These are phyloP conservation scores for Scaptomyza reducta DNA, from an alignment of 2,888 invertebrate genomes.

Conservation along the genomic window DNA sequence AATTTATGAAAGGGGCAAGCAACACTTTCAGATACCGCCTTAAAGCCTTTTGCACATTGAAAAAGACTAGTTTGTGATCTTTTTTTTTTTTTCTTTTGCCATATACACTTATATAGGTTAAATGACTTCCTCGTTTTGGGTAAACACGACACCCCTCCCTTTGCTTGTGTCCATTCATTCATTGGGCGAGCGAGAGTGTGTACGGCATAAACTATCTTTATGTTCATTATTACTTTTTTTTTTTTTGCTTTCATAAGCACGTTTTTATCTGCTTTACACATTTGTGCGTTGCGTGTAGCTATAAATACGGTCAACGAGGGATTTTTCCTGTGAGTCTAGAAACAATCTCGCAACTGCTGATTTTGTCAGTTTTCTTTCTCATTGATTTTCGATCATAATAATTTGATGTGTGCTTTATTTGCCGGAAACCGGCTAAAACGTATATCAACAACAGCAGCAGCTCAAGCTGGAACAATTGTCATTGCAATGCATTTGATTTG, in stretches of 20 bases:
- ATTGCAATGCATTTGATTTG: slow-evolving; percentile 67
- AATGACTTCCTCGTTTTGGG: slow-evolving; percentile 70
- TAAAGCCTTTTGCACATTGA: slow-evolving; percentile 25
- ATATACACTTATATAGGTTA: slow-evolving; percentile 58
- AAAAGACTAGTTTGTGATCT: slow-evolving; percentile 36
- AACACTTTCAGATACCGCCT: slow-evolving; percentile 39
- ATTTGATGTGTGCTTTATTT: slow-evolving; percentile 72
- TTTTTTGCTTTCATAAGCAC: slow-evolving; percentile 63
- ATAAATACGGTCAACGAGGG: slow-evolving; percentile 17
- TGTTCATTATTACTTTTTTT: slow-evolving; percentile 36
- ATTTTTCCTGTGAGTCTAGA: slow-evolving; percentile 17
- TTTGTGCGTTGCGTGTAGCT: slow-evolving; percentile 53
- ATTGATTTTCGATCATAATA: slow-evolving; percentile 77
- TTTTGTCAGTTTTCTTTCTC: slow-evolving; percentile 74
- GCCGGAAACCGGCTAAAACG: slow-evolving; percentile 55
- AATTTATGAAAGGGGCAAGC: slow-evolving; percentile 42
- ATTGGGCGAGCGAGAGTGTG: slow-evolving; percentile 4
- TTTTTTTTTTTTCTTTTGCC: slow-evolving; percentile 13
- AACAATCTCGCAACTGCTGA: slow-evolving; percentile 53
- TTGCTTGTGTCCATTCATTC: slow-evolving; percentile 13
- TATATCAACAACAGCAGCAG: slow-evolving; percentile 21
- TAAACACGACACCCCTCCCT: slow-evolving; percentile 33
- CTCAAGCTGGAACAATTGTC: slow-evolving; percentile 52
- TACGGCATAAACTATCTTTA: slow-evolving; percentile 67
- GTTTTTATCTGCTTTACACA: slow-evolving; percentile 74